A percentile compares a stretch with the other conserved stretches of the same genome.
Evolutionary conservation across 2,797 vertebrate genomes (phyloP).

Genomic region (Sebastes dallii): DNA sequence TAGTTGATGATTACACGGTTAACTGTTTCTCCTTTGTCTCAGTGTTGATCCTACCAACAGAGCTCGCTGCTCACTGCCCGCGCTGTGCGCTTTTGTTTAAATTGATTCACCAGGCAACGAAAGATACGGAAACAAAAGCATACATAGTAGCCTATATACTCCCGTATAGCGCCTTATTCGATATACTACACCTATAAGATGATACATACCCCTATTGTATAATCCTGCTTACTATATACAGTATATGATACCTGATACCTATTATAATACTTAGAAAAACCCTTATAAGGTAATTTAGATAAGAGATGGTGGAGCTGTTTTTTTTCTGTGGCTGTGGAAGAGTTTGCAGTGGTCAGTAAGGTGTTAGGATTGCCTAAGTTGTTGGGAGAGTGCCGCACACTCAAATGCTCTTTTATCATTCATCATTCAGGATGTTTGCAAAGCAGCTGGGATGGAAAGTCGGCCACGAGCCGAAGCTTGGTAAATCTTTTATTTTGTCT

Average conservation of each 20-base stretch:
- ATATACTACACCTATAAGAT: conserved; percentile 83
- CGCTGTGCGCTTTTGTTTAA: conserved; percentile 19
- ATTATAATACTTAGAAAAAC: conserved; percentile 79
- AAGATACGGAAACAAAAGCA: conserved; percentile 61
- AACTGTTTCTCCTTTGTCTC: background rate
- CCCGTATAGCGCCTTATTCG: conserved; percentile 85
- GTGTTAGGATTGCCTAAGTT: no score
- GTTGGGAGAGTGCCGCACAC: background rate
- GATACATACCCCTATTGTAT: conserved; percentile 85
- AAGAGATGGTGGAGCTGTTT: conserved; percentile 68
- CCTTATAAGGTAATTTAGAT: conserved; percentile 78
- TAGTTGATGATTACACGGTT: conserved; percentile 10
- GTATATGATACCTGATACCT: conserved; percentile 81
- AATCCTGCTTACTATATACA: conserved; percentile 83
- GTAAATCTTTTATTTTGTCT: background rate
- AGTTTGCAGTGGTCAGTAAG: conserved; percentile 42
- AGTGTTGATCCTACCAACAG: conserved; percentile 4
- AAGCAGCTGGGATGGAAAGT: background rate
- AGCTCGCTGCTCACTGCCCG: conserved; percentile 51
- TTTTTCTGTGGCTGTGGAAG: conserved; percentile 63
- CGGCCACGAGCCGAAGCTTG: background rate
- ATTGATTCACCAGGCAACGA: conserved; percentile 47
- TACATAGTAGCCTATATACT: conserved; percentile 81
- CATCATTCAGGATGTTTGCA: background rate
- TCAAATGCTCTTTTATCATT: conserved; percentile 32